A percentile compares a stretch with the other conserved stretches of the same genome.
Conservation (phyloP, 1,140 invertebrate species). For the Bombus breviceps region DNA sequence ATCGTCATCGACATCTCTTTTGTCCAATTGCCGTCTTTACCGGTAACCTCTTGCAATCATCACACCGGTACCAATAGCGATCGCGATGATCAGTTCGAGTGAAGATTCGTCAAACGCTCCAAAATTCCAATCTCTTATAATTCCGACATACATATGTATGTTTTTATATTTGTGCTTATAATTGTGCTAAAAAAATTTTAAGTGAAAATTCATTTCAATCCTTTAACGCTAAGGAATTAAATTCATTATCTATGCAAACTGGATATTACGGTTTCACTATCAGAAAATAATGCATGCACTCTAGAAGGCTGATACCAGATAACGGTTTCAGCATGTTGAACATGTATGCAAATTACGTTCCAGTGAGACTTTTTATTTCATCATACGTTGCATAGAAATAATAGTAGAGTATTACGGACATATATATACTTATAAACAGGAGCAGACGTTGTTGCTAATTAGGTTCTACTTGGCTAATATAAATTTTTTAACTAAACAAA, state of each 20-base stretch:
- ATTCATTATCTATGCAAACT: background rate
- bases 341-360: background rate
- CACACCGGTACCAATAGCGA: no score
- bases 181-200: background rate
- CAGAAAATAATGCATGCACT: background rate
- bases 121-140: no score
- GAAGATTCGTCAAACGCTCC: no score
- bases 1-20: no score
- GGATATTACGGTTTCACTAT: background rate
- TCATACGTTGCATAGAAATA: background rate
- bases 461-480: background rate
- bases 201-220: no score
- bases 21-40: no score
- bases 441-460: background rate
- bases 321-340: background rate
- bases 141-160: no score
- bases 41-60: no score
- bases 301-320: background rate
- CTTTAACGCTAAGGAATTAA: background rate
- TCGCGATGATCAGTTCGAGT: no score
- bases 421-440: no score
- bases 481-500: background rate
- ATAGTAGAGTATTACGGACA: no score
- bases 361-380: background rate
- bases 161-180: no score